Base-by-base conservation (phyloP, 2,888 invertebrate species). In the Lamproptera curius region DNA sequence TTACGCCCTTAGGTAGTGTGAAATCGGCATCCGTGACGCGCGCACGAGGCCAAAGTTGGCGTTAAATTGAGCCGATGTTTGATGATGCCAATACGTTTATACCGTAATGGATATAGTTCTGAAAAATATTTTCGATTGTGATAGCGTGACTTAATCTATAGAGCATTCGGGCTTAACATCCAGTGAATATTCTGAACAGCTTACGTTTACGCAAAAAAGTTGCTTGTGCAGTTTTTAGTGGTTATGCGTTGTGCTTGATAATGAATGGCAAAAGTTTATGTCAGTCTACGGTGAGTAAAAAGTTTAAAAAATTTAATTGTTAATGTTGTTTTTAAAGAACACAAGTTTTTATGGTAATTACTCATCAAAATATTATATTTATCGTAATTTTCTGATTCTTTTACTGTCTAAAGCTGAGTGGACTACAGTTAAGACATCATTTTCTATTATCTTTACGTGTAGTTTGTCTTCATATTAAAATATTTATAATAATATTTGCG, bases 1-100 rank as follows among this genome's bases (percentile, higher is more conserved):
- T 71, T 74, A 79, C 80, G 77, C 78, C 80, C 76, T 78, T 74
- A 73, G 62, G 77, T 82, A 86, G 86, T 86, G 69, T 62, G 66
- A 60, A 63, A 70, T 71, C 70, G 71, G 64, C 67, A 52, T 66
- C 70, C 70, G 74, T 50, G 50, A 63, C 47, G 69, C 51, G 58
- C 61, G 68, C 76, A 73, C 82, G 80, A 61, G 36, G 56, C 58
- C 51, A 53, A 44, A 46, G 51, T 45, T 48, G 54, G 51, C 57
- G 16, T 41, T 49, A 17, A 37, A 34, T 46, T 50, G 49, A 49
- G 54, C 57, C 70, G 66, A 69, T 67, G 67, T 72, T 68, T 63
- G 66, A 67, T 66, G 69, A 66, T 63, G 63, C 63, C 58, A 63
- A 58, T 67, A 67, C 69, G 67, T 58, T 60, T 55, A 58, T 61